Base-by-base conservation (phyloP, 2,888 invertebrate species). In the Xestobium rufovillosum region DNA sequence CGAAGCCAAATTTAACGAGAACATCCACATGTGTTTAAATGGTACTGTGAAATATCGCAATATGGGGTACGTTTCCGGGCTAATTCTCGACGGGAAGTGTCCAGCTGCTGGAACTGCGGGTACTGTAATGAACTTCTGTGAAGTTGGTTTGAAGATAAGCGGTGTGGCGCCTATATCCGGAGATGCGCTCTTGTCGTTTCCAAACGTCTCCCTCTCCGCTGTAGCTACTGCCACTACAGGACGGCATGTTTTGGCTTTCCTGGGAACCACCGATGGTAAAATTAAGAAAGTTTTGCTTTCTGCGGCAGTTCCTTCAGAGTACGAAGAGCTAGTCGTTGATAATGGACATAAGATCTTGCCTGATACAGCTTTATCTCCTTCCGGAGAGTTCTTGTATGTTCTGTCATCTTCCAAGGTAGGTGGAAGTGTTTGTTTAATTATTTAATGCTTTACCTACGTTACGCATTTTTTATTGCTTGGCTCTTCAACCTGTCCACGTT, bases 1-100 rank as follows among this genome's bases (percentile, higher is more conserved):
- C 53, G 89, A 92, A 62, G 80, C 82, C 49, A 87, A 87, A 63
- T 97, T 97, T 66, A 89, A 88, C 60, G 88, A 92, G 65, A 97
- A 96, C 69, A 92, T 96, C 53, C 92, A 94, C 63, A 86, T 90
- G 80, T 97, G 97, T 68, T 95, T 95, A 63, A 89, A 92, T 66
- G 95, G 95, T 17, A 87, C 86, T 52, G 87, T 88, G 49, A 89
- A 87, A 60, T 87, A 91, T 60, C 80, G 95, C 31, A 91, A 86
- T 59, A 83, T 88, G 80, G 90, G 83, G 12, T 90, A 89, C 65
- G 84, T 89, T 61, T 94, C 89, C 45, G 89, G 89, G 6, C 84
- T 85, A 53, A 88, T 92, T 53, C 80, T 87, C 54, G 89, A 91
- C 68, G 90, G 90, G 14, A 84, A 87, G 61, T 92, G 92, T 68